A percentile compares a stretch with the other conserved stretches of the same genome.
Conservation (phyloP, 2,113 vertebrate genomes). For the Scomber japonicus region DNA sequence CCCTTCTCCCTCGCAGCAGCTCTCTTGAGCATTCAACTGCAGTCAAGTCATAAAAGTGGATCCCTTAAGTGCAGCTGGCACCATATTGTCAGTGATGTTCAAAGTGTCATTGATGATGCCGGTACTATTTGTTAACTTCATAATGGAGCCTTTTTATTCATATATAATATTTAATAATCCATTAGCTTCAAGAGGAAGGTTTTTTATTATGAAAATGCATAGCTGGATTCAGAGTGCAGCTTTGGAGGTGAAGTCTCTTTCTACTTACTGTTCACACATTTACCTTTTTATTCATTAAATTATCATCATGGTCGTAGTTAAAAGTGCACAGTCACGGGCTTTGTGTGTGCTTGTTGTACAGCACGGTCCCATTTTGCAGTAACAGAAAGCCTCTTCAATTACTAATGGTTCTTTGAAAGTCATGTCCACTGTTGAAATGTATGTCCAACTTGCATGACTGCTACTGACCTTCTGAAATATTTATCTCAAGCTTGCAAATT, state of each 20-base stretch:
- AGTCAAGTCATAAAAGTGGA: conserved; percentile 30
- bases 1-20: conserved; percentile 37
- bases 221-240: conserved; percentile 9
- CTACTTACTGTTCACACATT: conserved; percentile 19
- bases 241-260: background rate
- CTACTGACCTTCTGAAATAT: conserved; percentile 77
- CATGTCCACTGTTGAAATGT: conserved; percentile 58
- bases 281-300: conserved; percentile 12
- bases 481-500: conserved; percentile 71
- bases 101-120: conserved; percentile 23
- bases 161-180: conserved; percentile 45
- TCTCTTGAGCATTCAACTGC: conserved; percentile 11
- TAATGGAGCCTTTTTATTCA: conserved; percentile 51
- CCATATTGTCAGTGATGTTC: conserved; percentile 33
- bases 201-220: conserved; percentile 35
- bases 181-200: conserved; percentile 41
- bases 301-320: background rate
- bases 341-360: conserved; percentile 18
- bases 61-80: conserved; percentile 59
- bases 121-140: conserved; percentile 43
- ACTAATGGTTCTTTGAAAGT: conserved; percentile 63
- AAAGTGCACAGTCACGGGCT: conserved; percentile 23
- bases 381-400: conserved; percentile 55
- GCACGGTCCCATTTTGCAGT: conserved; percentile 38
- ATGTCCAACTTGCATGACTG: conserved; percentile 68